These are phyloP conservation scores for Cordylochernes scorpioides DNA, from an alignment of 2,888 invertebrate species.

Conservation along the genomic window DNA sequence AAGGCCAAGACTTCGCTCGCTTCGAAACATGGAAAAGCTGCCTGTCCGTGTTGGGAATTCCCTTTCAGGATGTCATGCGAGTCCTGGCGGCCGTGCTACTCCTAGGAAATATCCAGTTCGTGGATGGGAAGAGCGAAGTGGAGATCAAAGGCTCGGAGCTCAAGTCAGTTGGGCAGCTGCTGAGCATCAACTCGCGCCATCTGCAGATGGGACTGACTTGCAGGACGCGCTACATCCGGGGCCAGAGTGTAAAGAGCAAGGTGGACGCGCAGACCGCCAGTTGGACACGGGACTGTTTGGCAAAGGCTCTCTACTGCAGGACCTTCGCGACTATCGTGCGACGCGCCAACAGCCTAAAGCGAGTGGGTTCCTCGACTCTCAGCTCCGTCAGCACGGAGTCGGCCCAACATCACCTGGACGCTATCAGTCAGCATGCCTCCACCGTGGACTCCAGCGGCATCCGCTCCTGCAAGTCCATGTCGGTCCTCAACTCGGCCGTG, in stretches of 20 bases:
- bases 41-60: slow-evolving; percentile 48
- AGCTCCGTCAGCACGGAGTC: slow-evolving; percentile 78
- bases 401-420: slow-evolving; percentile 43
- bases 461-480: slow-evolving; percentile 45
- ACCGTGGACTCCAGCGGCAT: slow-evolving; percentile 46
- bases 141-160: slow-evolving; percentile 49
- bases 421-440: slow-evolving; percentile 55
- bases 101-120: slow-evolving; percentile 69
- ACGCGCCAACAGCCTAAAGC: slow-evolving; percentile 66
- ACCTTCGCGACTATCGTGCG: slow-evolving; percentile 79
- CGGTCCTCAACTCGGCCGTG: slow-evolving; percentile 67
- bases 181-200: slow-evolving; percentile 45
- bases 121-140: slow-evolving; percentile 39
- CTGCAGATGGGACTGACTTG: slow-evolving; percentile 55
- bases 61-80: slow-evolving; percentile 70
- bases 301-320: slow-evolving; percentile 73
- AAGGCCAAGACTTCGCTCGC: slow-evolving; percentile 40
- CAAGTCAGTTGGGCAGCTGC: slow-evolving; percentile 56
- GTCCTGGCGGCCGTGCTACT: slow-evolving; percentile 67
- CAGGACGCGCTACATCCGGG: slow-evolving; percentile 46
- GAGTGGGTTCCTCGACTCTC: slow-evolving; percentile 49
- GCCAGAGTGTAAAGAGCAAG: slow-evolving; percentile 48
- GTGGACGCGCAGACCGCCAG: slow-evolving; percentile 66
- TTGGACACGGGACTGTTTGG: slow-evolving; percentile 59
- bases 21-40: slow-evolving; percentile 59